These are phyloP conservation scores for Drosophila tsacasi DNA, from an alignment of 1,140 invertebrate genomes.

Conservation along the genomic window DNA sequence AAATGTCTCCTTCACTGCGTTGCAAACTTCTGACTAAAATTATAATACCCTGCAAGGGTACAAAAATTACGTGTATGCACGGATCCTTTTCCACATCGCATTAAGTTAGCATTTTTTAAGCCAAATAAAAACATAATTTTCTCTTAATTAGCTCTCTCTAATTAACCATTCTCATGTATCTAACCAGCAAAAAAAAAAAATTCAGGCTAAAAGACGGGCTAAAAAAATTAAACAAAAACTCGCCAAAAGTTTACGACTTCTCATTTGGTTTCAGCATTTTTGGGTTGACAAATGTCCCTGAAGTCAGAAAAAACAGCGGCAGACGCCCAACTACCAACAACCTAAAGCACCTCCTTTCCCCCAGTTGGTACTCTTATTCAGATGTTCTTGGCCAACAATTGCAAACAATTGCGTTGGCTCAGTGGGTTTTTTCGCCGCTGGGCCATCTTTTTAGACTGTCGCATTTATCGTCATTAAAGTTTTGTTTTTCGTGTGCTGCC, in stretches of 20 bases:
- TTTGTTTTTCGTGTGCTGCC: slow-evolving; percentile 31
- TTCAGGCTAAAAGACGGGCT: not conserved
- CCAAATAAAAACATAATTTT: not conserved
- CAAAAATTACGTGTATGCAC: not conserved
- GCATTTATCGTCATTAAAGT: slow-evolving; percentile 44
- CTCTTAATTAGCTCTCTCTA: slow-evolving; percentile 10
- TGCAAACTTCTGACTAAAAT: no score
- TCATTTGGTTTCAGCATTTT: slow-evolving; percentile 17
- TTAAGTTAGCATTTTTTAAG: not conserved
- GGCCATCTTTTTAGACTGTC: slow-evolving; percentile 19
- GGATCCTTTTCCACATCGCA: not conserved
- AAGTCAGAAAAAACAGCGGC: slow-evolving; percentile 4
- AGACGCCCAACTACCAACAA: slow-evolving; percentile 2
- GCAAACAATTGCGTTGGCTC: slow-evolving; percentile 17
- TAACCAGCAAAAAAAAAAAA: not conserved
- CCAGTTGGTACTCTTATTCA: not conserved
- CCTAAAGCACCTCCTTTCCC: not conserved
- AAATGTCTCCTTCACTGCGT: no score
- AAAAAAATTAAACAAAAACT: slow-evolving; percentile 12
- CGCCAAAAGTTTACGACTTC: slow-evolving; percentile 9
- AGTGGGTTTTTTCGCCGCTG: slow-evolving; percentile 12
- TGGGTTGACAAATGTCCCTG: slow-evolving; percentile 51
- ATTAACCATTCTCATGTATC: slow-evolving; percentile 9
- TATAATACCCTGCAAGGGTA: no score
- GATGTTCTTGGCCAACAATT: slow-evolving; percentile 27